These are phyloP conservation scores for Drosophila guanche DNA, from an alignment of 1,140 invertebrate genomes.

Conservation along the genomic window DNA sequence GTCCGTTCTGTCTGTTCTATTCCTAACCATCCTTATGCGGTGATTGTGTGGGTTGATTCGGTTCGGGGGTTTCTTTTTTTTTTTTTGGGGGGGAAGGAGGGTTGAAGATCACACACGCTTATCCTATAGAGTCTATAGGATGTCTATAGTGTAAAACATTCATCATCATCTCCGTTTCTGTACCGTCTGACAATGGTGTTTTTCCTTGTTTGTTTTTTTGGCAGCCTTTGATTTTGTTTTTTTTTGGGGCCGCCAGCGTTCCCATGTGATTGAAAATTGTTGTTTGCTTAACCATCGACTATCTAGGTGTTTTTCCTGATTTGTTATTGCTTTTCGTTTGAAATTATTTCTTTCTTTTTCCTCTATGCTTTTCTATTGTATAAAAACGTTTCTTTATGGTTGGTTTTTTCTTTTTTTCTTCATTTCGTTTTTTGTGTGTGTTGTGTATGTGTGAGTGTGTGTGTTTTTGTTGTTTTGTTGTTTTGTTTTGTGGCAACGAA, in stretches of 20 bases:
- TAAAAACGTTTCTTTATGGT: neutral
- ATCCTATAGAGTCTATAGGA: no score
- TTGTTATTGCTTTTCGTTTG: constrained; percentile 7
- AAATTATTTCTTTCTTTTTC: neutral
- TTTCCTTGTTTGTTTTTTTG: neutral
- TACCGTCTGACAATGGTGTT: no score
- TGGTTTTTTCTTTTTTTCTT: neutral
- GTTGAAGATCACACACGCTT: no score
- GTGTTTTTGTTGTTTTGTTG: neutral
- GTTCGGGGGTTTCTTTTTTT: neutral
- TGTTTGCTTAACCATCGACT: no score
- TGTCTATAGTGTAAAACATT: no score
- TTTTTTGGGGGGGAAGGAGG: neutral
- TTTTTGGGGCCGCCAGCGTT: constrained; percentile 13
- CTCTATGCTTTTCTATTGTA: neutral
- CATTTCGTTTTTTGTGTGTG: neutral
- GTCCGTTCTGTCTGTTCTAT: no score
- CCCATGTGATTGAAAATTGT: constrained; percentile 21
- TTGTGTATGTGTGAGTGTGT: no score
- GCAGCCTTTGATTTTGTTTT: neutral
- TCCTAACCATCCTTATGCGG: constrained; percentile 2
- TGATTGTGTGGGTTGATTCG: constrained; percentile 7
- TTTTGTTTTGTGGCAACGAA: constrained; percentile 30
- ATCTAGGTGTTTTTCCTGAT: constrained; percentile 2
- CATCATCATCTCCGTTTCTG: no score